phyloP scores from a whole-genome alignment of 2,797 vertebrate species.

The Spizella passerina region DNA sequence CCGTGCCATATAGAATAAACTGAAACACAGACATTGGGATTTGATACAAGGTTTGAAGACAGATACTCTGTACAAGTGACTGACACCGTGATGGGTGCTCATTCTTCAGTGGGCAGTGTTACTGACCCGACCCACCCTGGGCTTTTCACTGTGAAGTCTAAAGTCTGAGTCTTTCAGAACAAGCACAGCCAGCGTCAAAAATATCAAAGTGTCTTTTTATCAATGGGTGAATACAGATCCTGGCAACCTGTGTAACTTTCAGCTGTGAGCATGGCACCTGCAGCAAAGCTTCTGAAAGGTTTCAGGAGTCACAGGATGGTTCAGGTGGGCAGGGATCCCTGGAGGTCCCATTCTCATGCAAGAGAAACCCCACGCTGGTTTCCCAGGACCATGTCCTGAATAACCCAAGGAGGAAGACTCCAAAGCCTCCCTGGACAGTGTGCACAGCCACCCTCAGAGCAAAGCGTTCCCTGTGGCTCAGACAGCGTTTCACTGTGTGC shows the following conservation, averaged over 20 bases:
- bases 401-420: too few species aligned
- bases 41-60: neutral
- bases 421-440: neutral
- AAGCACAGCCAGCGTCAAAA: neutral
- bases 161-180: neutral
- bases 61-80: too few species aligned
- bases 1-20: neutral
- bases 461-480: too few species aligned
- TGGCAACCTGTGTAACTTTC: neutral
- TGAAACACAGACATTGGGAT: neutral
- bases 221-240: neutral
- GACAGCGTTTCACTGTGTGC: neutral
- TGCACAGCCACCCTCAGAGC: neutral
- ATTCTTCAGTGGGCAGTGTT: rapidly evolving
- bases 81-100: rapidly evolving
- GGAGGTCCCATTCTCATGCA: neutral
- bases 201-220: neutral
- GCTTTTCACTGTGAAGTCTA: neutral
- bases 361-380: neutral
- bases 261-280: neutral
- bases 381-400: neutral
- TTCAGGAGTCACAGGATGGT: too few species aligned
- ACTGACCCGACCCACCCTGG: rapidly evolving
- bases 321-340: too few species aligned
- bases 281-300: neutral